Percentiles rank a stretch among this genome's conserved stretches.
These are phyloP conservation scores for Ennomos erosarius DNA, from an alignment of 2,888 invertebrate genomes.

Conservation along the genomic window DNA sequence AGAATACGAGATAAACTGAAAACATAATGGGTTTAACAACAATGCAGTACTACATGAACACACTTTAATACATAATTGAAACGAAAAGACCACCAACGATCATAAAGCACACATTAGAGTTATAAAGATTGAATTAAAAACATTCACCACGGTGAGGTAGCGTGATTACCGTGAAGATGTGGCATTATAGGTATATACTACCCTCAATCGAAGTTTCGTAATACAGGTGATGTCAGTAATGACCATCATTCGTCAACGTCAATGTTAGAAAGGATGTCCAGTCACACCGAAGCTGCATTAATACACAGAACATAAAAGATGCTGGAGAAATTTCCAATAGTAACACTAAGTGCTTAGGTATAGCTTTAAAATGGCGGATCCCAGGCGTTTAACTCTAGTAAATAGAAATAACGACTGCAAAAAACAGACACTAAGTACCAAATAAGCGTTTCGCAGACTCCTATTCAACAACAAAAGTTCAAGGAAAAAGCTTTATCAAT, in stretches of 20 bases:
- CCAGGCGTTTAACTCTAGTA: too few relatives aligned
- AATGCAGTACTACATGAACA: neutral
- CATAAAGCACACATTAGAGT: slow-evolving; percentile 18
- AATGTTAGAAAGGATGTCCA: slow-evolving; percentile 34
- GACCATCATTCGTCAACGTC: slow-evolving; percentile 40
- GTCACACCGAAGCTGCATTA: slow-evolving; percentile 14
- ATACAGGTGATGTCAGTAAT: slow-evolving; percentile 38
- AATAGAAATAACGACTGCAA: too few relatives aligned
- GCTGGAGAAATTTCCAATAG: too few relatives aligned
- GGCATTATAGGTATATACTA: slow-evolving; percentile 18
- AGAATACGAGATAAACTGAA: neutral
- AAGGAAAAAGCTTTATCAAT: slow-evolving; percentile 9
- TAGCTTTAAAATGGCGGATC: too few relatives aligned
- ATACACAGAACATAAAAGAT: slow-evolving; percentile 12
- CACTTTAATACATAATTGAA: neutral
- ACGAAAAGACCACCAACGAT: slow-evolving; percentile 36
- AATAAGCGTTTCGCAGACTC: slow-evolving; percentile 3
- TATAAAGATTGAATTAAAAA: slow-evolving; percentile 31
- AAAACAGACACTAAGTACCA: neutral
- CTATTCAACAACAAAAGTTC: slow-evolving; percentile 9
- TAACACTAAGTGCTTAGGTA: too few relatives aligned
- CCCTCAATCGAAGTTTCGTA: slow-evolving; percentile 25
- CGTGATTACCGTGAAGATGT: slow-evolving; percentile 35
- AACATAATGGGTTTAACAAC: too few relatives aligned
- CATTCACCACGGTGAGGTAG: slow-evolving; percentile 35